These are phyloP conservation scores for Aelia acuminata DNA, from an alignment of 2,888 invertebrate species.

Conservation along the genomic window DNA sequence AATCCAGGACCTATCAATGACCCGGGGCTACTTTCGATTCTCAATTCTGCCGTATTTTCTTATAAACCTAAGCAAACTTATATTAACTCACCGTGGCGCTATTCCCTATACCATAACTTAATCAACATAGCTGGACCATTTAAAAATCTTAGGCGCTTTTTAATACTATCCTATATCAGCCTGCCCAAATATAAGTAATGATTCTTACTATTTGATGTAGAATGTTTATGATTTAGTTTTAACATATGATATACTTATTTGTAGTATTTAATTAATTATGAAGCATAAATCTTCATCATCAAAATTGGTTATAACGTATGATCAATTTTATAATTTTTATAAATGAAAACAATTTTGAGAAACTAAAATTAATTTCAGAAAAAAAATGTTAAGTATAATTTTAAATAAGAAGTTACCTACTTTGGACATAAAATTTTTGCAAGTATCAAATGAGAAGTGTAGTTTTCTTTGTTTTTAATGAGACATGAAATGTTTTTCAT, in stretches of 20 bases:
- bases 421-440: no score
- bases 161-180: slow-evolving; percentile 33
- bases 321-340: not conserved
- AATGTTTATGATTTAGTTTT: not conserved
- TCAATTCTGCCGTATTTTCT: slow-evolving; percentile 52
- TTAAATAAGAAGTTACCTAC: not conserved
- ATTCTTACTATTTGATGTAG: not conserved
- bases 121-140: slow-evolving; percentile 41
- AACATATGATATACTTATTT: not conserved
- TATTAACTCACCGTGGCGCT: slow-evolving; percentile 54
- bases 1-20: slow-evolving; percentile 52
- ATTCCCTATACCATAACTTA: slow-evolving; percentile 42
- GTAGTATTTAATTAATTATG: not conserved
- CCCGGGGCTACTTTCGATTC: slow-evolving; percentile 24
- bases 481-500: no score
- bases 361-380: not conserved
- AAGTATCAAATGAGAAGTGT: no score
- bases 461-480: no score
- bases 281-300: not conserved
- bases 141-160: not conserved
- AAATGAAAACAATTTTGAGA: not conserved
- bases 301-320: not conserved
- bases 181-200: slow-evolving; percentile 52
- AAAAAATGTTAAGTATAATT: not conserved
- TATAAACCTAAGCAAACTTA: slow-evolving; percentile 32